A percentile compares a stretch with the other conserved stretches of the same genome.
These are phyloP conservation scores for Daboia siamensis DNA, from an alignment of 2,113 vertebrate species.

Conservation along the genomic window DNA sequence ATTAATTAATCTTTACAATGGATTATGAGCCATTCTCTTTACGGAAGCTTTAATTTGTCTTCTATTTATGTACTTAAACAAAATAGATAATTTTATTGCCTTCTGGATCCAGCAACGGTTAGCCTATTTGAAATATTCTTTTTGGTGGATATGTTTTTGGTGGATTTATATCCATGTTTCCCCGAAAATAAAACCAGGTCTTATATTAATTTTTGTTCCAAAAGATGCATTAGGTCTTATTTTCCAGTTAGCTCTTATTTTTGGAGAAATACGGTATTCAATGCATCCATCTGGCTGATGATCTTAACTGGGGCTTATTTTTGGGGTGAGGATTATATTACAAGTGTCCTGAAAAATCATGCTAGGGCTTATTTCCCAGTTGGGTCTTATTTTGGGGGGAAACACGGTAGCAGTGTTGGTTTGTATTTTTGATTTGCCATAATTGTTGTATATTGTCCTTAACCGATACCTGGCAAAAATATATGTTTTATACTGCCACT, in stretches of 20 bases:
- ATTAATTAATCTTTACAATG: neutral
- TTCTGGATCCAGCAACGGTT: neutral
- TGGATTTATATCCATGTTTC: no score
- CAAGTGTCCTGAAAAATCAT: no score
- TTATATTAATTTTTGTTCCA: no score
- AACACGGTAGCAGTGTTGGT: neutral
- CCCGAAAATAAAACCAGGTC: no score
- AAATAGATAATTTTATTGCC: neutral
- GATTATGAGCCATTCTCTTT: neutral
- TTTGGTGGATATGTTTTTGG: neutral
- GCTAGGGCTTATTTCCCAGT: no score
- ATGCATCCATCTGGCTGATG: no score
- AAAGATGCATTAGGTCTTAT: no score
- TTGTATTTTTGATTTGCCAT: slow-evolving; percentile 37
- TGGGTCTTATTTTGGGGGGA: no score
- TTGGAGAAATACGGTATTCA: no score
- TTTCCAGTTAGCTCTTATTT: no score
- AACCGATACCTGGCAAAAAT: slow-evolving; percentile 31
- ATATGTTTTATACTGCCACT: slow-evolving; percentile 49
- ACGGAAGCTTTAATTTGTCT: neutral
- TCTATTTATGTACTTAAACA: neutral
- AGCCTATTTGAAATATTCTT: neutral
- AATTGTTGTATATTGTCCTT: slow-evolving; percentile 34
- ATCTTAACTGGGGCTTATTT: no score
- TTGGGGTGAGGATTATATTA: no score